These are phyloP conservation scores for Hyposoter didymator DNA, from an alignment of 2,888 invertebrate species.

Conservation along the genomic window DNA sequence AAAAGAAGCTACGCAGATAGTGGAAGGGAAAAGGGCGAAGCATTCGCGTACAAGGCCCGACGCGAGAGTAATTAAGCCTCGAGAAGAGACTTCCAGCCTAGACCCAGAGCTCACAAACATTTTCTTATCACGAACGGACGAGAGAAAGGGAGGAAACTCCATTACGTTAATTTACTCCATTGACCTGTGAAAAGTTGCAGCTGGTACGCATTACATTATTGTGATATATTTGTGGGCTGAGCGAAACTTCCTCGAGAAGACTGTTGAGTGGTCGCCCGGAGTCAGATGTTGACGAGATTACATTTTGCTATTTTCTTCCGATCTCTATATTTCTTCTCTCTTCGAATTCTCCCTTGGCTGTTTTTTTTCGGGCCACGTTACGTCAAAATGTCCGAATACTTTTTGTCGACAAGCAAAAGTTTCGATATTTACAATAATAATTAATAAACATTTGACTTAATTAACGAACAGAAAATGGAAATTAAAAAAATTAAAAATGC, in stretches of 20 bases:
- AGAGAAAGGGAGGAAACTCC: conserved; percentile 5
- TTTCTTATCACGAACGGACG: conserved; percentile 57
- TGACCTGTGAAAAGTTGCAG: conserved; percentile 59
- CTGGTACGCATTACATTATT: conserved; percentile 12
- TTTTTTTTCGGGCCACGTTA: no score
- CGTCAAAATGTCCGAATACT: no score
- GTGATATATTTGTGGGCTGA: conserved; percentile 9
- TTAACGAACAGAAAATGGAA: neutral
- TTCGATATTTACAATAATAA: neutral
- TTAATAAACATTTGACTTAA: neutral
- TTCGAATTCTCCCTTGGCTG: no score
- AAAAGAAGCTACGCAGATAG: neutral
- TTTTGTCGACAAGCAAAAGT: neutral
- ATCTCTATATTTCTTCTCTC: no score
- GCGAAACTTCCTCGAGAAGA: neutral
- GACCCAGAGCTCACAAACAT: conserved; percentile 51
- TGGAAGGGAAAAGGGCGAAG: conserved; percentile 27
- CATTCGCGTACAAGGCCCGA: conserved; percentile 46
- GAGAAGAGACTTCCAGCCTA: conserved; percentile 36
- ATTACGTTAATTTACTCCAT: conserved; percentile 48
- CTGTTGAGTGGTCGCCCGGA: conserved; percentile 13
- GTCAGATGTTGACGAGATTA: conserved; percentile 33
- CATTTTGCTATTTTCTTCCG: neutral
- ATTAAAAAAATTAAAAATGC: neutral
- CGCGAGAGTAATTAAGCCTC: conserved; percentile 53